Conservation (phyloP, 2,113 vertebrate genomes). For the Eublepharis macularius region DNA sequence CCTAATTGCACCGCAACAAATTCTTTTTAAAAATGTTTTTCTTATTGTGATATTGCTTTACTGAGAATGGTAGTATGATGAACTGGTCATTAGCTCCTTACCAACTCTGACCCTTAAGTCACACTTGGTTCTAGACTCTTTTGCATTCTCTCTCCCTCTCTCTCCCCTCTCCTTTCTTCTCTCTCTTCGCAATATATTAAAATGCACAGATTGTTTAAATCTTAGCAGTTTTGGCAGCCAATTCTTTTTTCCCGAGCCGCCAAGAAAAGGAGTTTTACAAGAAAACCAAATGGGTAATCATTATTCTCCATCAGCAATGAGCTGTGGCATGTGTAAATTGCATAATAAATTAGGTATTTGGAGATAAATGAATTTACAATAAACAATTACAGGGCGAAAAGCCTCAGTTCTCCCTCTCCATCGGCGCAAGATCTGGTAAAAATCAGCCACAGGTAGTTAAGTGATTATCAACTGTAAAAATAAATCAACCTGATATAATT, state of each 20-base stretch:
- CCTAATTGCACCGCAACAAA: background rate
- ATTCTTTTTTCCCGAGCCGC: constrained; percentile 64
- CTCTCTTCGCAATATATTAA: constrained; percentile 31
- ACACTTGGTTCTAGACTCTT: background rate
- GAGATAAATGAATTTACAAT: constrained; percentile 72
- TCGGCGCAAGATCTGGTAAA: constrained; percentile 76
- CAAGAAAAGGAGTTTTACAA: constrained; percentile 61
- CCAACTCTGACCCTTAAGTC: constrained; percentile 18
- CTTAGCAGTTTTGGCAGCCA: constrained; percentile 47
- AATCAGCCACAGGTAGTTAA: constrained; percentile 84
- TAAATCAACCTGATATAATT: constrained; percentile 86
- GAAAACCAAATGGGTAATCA: constrained; percentile 65
- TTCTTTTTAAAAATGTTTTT: background rate
- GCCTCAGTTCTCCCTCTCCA: constrained; percentile 69
- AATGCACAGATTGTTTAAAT: constrained; percentile 52
- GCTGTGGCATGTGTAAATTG: constrained; percentile 66
- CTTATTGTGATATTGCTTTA: background rate
- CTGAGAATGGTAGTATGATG: background rate
- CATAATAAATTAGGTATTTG: constrained; percentile 64
- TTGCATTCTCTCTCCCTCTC: background rate
- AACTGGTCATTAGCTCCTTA: constrained; percentile 34
- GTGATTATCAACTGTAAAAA: constrained; percentile 81
- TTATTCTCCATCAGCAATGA: constrained; percentile 63
- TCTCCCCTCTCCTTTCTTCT: background rate
- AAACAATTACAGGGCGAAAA: constrained; percentile 66